Evolutionary conservation across 2,113 vertebrate genomes (phyloP).

Genomic region (Microcebus jonahi): DNA sequence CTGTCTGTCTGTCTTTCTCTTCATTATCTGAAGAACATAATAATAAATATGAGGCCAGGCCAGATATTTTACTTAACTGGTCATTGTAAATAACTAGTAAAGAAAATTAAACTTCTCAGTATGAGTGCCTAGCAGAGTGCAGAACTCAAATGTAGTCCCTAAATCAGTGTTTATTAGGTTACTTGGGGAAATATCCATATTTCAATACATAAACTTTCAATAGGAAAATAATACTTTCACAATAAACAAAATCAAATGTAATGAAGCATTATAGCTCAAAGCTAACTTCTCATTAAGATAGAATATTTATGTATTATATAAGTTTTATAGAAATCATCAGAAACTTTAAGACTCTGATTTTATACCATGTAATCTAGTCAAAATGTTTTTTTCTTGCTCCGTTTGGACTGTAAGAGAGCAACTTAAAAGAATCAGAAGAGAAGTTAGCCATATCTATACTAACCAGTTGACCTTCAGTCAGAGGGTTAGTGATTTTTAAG

Average conservation of each 20-base stretch:
- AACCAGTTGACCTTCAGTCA: not conserved
- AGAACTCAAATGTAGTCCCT: not conserved
- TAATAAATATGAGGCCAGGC: not conserved
- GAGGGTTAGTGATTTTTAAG: not conserved
- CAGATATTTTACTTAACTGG: not conserved
- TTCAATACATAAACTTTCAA: not conserved
- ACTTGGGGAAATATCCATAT: slow-evolving; percentile 19
- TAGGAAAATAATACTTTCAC: slow-evolving; percentile 17
- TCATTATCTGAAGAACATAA: slow-evolving; percentile 25
- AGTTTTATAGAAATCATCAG: slow-evolving; percentile 29
- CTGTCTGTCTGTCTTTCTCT: not conserved
- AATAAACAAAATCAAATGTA: slow-evolving; percentile 48
- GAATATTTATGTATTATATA: not conserved
- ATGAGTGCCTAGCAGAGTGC: not conserved
- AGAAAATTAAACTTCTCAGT: not conserved
- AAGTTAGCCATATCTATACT: not conserved
- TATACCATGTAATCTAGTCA: not conserved
- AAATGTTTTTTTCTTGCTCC: not conserved
- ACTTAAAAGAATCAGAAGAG: not conserved
- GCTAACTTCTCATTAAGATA: not conserved
- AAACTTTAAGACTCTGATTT: slow-evolving; percentile 11
- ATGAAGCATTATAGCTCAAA: slow-evolving; percentile 28
- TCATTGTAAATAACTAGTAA: not conserved
- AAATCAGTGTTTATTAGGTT: not conserved
- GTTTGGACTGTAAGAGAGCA: not conserved